Conservation (phyloP, 35 echinoderm and acorn worm genomes). For the Lytechinus pictus region DNA sequence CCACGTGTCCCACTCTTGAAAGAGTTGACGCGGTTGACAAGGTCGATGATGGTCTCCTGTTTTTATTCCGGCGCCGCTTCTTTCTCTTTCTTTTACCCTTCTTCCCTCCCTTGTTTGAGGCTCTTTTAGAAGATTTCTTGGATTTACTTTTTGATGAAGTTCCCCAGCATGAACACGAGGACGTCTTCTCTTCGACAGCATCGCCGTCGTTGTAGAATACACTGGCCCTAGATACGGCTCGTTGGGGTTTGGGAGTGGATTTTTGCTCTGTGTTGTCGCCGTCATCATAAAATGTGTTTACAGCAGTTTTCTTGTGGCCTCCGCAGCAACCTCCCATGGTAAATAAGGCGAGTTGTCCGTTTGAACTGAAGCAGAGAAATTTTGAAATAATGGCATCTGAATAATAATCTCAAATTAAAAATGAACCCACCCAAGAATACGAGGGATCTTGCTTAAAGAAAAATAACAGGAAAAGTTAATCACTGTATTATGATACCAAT, state of each 20-base stretch:
- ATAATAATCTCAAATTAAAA: too few relatives aligned
- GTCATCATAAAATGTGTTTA: neutral
- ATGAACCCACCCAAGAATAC: too few relatives aligned
- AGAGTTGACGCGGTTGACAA: too few relatives aligned
- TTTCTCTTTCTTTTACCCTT: neutral
- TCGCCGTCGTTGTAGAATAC: neutral
- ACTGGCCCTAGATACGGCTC: neutral
- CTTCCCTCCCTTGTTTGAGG: neutral
- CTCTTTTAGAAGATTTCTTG: neutral
- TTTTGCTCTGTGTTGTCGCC: neutral
- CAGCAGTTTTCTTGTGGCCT: neutral
- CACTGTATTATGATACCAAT: too few relatives aligned
- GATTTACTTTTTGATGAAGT: neutral
- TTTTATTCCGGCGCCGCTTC: neutral
- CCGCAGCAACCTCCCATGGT: neutral
- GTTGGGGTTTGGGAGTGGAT: neutral
- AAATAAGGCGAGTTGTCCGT: neutral
- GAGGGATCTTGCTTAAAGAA: too few relatives aligned
- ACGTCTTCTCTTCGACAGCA: neutral
- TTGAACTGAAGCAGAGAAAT: neutral
- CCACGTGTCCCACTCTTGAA: neutral
- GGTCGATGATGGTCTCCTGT: neutral
- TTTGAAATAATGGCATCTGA: neutral
- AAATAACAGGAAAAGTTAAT: too few relatives aligned
- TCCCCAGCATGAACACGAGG: neutral